Base-by-base conservation (phyloP, 2,113 vertebrate species). In the Mastomys coucha region DNA sequence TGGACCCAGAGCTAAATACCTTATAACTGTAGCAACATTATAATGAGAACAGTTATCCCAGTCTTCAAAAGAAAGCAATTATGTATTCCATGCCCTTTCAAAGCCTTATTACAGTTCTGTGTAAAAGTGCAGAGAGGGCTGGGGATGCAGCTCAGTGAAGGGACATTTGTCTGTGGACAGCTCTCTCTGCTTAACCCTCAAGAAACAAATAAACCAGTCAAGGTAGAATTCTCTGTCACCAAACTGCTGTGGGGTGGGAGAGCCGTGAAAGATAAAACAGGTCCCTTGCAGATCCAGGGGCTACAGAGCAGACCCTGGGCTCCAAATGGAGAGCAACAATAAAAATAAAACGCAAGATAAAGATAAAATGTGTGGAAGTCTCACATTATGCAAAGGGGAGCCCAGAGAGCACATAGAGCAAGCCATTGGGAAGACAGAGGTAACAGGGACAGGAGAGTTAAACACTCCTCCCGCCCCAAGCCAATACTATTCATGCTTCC, bases 11-110 rank as follows among this genome's bases (percentile, higher is more conserved):
- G 63, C 39, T 85, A 73, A 94, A 58, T 77, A n/a, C n/a, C 53
- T 85, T 81, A 76, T 39, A 72, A 93, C 77, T 78, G 14, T 84
- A 22, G 14, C 39, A 67, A 31, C 73, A 11, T 11, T 39, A 36
- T n/a, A 20, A 69, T 81, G 51, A 89, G 60, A 76, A 70, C 58
- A 78, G 58, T 82, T 8, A 60, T 56, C 60, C 19, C 49, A 93
- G 56, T 53, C 28, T 89, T 60, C 63, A 36, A 94, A 90, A 78
- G 42, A 51, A 76, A 56, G 78, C 53, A 86, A 93, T 92, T 36
- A 63, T 42, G 49, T 22, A 53, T 22, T 14, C n/a, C 33, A 17
- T 28, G 53, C 45, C 39, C 45, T 94, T 94, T 28, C 16, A 28
- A 92, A 85, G 45, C 94, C 53, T 22, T 26, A 31, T 49, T 63